Percentiles rank a stretch among this genome's conserved stretches.
phyloP scores from a whole-genome alignment of 2,888 invertebrate genomes.

The Caenorhabditis imperialis region DNA sequence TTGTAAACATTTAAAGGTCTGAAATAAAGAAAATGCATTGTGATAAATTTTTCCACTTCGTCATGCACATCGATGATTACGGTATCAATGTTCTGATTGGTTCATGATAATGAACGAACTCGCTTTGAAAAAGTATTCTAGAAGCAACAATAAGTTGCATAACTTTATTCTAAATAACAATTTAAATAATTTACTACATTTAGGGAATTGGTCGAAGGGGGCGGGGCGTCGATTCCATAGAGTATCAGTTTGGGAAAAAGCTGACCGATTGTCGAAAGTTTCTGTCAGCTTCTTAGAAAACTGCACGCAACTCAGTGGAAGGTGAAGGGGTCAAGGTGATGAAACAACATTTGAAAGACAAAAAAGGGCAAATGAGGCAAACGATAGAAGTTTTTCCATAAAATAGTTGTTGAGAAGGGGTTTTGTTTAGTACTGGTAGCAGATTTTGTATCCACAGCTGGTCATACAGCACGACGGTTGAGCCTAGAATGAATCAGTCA shows the following conservation, averaged over 20 bases:
- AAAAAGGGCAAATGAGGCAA: conserved; percentile 10
- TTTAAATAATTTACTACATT: too few relatives aligned
- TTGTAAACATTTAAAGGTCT: too few relatives aligned
- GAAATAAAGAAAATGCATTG: too few relatives aligned
- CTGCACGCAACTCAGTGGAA: not conserved
- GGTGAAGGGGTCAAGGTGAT: not conserved
- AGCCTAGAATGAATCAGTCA: conserved; percentile 30
- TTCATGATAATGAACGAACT: too few relatives aligned
- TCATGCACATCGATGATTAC: too few relatives aligned
- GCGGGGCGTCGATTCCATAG: not conserved
- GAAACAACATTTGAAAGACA: conserved; percentile 18
- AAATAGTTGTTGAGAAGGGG: not conserved
- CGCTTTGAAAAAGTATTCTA: too few relatives aligned
- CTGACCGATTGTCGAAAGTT: conserved; percentile 7
- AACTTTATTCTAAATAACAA: too few relatives aligned
- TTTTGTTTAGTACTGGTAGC: conserved; percentile 75
- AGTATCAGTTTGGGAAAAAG: conserved; percentile 19
- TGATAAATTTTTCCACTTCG: too few relatives aligned
- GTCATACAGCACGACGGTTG: conserved; percentile 78
- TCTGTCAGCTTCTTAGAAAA: conserved; percentile 22
- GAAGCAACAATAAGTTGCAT: too few relatives aligned
- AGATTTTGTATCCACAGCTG: conserved; percentile 76
- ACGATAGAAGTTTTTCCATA: conserved; percentile 17
- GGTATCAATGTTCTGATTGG: too few relatives aligned
- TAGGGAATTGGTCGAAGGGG: conserved; percentile 19